Evolutionary conservation across 1,140 invertebrate genomes (phyloP).

Genomic region (Macrostomum lignano): DNA sequence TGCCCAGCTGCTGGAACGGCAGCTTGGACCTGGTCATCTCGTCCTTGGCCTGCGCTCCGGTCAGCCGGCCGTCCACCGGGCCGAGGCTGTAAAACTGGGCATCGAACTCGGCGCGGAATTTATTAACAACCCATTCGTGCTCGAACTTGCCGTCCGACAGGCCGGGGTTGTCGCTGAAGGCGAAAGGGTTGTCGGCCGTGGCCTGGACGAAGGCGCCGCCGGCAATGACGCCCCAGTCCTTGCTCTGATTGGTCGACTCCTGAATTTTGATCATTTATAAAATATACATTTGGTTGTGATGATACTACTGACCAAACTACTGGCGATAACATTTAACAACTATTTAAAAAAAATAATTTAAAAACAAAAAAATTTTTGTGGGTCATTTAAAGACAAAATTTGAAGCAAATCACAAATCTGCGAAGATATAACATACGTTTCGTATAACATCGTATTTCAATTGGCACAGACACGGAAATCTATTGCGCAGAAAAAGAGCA

Average conservation of each 20-base stretch:
- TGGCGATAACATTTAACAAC: not conserved
- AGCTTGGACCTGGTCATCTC: slow-evolving; percentile 66
- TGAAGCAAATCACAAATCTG: too few relatives aligned
- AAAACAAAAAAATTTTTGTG: slow-evolving; percentile 1
- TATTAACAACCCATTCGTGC: slow-evolving; percentile 75
- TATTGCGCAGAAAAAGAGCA: too few relatives aligned
- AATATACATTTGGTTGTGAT: not conserved
- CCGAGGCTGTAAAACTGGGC: slow-evolving; percentile 45
- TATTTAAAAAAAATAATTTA: not conserved
- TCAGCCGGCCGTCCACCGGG: slow-evolving; percentile 72
- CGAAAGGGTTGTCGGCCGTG: slow-evolving; percentile 63
- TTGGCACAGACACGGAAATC: too few relatives aligned
- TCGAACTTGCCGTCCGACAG: slow-evolving; percentile 78
- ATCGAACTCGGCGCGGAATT: slow-evolving; percentile 61
- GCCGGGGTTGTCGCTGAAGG: slow-evolving; percentile 75
- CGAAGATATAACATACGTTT: too few relatives aligned
- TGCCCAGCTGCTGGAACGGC: slow-evolving; percentile 78
- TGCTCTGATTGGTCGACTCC: not conserved
- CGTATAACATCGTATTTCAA: too few relatives aligned
- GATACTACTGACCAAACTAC: not conserved
- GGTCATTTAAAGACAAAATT: not conserved
- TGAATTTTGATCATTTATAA: not conserved
- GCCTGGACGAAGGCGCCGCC: slow-evolving; percentile 43
- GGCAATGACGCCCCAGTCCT: slow-evolving; percentile 2
- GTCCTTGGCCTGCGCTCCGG: slow-evolving; percentile 55